Base-by-base conservation (phyloP, 2,113 vertebrate genomes). In the Eudyptes chrysolophus region DNA sequence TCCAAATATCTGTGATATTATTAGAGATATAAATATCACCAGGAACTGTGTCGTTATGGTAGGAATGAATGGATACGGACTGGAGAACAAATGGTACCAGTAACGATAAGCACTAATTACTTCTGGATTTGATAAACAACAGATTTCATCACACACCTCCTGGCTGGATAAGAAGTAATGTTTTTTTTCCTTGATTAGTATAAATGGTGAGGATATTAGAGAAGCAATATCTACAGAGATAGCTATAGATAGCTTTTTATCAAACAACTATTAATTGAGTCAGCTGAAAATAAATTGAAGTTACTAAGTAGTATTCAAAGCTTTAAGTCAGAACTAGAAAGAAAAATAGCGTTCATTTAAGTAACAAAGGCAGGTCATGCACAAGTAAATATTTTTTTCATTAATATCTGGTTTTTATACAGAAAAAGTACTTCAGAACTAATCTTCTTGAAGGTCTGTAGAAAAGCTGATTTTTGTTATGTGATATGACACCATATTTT, bases 151-250 rank as follows among this genome's bases (percentile, higher is more conserved):
- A 94, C 42, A 92, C 16, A 38, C 9, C 38, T 96, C 48, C 55
- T 76, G 22, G 14, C 48, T 79, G 52, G 75, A 83, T 83, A 92
- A 84, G 68, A 69, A 68, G 17, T 38, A 70, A 72, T 76, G 66
- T 76, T 93, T 90, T 88, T 97, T 94, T 94, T 80, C 78, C 51
- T 72, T 88, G 78, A 90, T 64, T 94, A 58, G 18, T 69, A 85
- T 48, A 96, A 88, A 72, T 80, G 30, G 16, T 42, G 49, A 93
- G 32, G 44, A 55, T 79, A 85, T 76, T 78, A 83, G 54, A 83
- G 44, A 87, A 85, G 27, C 5, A 51, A 2, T 85, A 85, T 64
- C 66, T 90, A 78, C 51, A 85, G 75, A 90, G n/a, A 75, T 48
- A 82, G 32, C 26, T 79, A 81, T 29, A 66, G 29, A 58, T 55